Evolutionary conservation across 2,797 vertebrate species (phyloP), one percentile per base, ranked within the genome.

Genomic region (Vespertilio murinus): DNA sequence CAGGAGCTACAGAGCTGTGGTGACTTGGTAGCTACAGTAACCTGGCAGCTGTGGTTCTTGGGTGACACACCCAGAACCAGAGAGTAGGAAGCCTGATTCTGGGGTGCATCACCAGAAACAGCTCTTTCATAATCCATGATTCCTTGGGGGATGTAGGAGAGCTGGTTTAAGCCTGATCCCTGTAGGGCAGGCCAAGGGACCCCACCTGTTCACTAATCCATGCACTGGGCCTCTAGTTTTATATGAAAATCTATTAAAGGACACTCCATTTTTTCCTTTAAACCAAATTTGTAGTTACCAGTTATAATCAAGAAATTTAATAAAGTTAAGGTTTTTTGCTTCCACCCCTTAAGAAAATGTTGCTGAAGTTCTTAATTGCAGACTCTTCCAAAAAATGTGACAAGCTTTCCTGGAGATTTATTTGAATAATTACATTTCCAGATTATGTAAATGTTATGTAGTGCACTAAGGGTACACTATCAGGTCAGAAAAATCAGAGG

Each of bases 361-460:
- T 94, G 78, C 75, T 74, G 69, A 94, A 92, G 77, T 89, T 89
- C 64, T 33, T 86, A 97, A 94, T 52, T 93, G 67, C 69, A 95
- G 86, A 95, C 45, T 91, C 52, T 95, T 95, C 40, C 65, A 83
- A 96, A 95, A 70, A 88, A 96, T 86, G 25, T 94, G 91, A 93
- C 35, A 94, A 94, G n/a, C 7, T 88, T 96, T 96, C 64, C 84
- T 91, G 73, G 73, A 89, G 82, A 74, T 94, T 88, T 91, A 94
- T 94, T 96, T 94, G 86, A 96, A 85, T 84, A 94, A 91, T 90
- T 96, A 93, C 40, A 94, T 88, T 88, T 84, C 90, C 30, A 96
- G 81, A 69, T 40, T 74, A 78, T 78, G 45, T 30, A 91, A 94
- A 81, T 78, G 45, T 25, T 92, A 70, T 80, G 38, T 35, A 30